These are phyloP conservation scores for Caenorhabditis elegans DNA, from an alignment of 1,140 invertebrate species.

Conservation along the genomic window DNA sequence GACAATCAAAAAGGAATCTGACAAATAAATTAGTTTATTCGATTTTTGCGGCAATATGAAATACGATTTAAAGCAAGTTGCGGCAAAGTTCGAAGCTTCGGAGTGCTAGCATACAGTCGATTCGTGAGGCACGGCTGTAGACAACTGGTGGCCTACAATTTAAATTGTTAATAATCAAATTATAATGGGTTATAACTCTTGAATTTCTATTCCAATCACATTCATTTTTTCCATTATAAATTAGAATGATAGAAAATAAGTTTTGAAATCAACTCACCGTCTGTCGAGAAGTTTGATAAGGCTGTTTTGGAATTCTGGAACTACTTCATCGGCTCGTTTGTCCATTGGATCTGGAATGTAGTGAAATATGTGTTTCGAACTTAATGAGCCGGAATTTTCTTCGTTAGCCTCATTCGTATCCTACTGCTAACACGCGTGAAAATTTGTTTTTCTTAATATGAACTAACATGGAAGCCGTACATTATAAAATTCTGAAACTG, in stretches of 20 bases:
- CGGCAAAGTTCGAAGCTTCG: slow-evolving; percentile 14
- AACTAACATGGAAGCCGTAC: too few species aligned
- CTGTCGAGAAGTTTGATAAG: not conserved
- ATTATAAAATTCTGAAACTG: not conserved
- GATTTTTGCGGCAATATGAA: not conserved
- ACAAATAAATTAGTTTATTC: not conserved
- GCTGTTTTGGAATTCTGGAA: slow-evolving; percentile 12
- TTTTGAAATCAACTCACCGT: not conserved
- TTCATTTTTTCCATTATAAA: too few species aligned
- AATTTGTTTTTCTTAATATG: too few species aligned
- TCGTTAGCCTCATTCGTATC: too few species aligned
- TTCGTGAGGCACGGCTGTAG: not conserved
- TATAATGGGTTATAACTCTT: too few species aligned
- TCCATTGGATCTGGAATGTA: not conserved
- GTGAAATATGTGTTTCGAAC: not conserved
- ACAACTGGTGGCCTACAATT: not conserved
- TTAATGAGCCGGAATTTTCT: too few species aligned
- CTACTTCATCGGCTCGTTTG: not conserved
- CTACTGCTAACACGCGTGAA: too few species aligned
- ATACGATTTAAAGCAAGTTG: not conserved
- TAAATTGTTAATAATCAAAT: not conserved
- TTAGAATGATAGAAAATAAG: not conserved
- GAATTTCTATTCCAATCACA: too few species aligned
- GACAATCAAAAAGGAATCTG: too few species aligned
- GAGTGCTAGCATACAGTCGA: slow-evolving; percentile 20